A percentile compares a stretch with the other conserved stretches of the same genome.
phyloP scores from a whole-genome alignment of 2,113 vertebrate genomes.

The Megalops atlanticus region DNA sequence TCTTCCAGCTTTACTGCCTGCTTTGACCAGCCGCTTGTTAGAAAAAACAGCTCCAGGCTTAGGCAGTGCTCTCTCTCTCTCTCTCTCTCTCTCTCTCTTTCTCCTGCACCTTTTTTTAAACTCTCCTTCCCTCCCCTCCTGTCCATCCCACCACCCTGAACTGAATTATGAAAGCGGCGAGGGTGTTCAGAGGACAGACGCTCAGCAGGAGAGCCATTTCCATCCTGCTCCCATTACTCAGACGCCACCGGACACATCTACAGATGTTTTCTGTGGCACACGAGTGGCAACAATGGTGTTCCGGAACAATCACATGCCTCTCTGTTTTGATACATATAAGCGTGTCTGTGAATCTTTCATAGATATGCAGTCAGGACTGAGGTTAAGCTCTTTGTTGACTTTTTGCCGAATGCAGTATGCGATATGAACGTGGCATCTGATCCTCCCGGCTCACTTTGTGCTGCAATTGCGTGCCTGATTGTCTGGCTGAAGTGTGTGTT shows the following conservation, averaged over 20 bases:
- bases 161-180: conserved; percentile 22
- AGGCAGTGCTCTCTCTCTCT: neutral
- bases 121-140: neutral
- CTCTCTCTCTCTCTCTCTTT: neutral
- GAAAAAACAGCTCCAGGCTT: neutral
- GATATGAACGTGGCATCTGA: neutral
- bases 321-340: neutral
- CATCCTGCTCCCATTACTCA: conserved; percentile 16
- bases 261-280: conserved; percentile 9
- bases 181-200: conserved; percentile 16
- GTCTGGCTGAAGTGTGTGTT: neutral
- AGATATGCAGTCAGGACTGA: neutral
- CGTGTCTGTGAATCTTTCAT: neutral
- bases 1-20: neutral
- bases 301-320: neutral
- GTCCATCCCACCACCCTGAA: neutral
- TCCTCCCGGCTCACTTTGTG: neutral
- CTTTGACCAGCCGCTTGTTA: neutral
- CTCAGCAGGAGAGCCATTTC: conserved; percentile 8
- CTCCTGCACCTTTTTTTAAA: neutral
- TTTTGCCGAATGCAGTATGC: neutral
- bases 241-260: conserved; percentile 1
- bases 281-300: neutral
- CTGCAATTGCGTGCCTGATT: neutral
- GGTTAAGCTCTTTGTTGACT: neutral